These are phyloP conservation scores for Monodelphis domestica DNA, from an alignment of 2,797 vertebrate genomes.

Conservation along the genomic window DNA sequence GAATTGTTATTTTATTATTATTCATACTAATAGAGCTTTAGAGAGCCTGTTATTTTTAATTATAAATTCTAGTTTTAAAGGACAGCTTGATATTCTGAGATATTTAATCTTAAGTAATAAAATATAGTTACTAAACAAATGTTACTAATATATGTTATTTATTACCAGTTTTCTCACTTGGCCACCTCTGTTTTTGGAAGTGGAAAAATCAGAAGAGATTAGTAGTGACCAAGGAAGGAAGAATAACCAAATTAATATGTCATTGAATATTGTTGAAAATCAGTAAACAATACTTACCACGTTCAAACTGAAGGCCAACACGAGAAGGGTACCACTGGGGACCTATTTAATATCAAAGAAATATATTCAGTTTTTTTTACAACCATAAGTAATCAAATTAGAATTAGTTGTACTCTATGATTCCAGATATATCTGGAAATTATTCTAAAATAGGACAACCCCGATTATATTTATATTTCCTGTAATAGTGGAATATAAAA, in stretches of 20 bases:
- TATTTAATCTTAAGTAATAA: neutral
- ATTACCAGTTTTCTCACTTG: neutral
- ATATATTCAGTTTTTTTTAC: slow-evolving; percentile 49
- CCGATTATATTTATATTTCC: neutral
- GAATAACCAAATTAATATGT: neutral
- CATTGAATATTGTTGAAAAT: neutral
- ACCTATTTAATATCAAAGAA: slow-evolving; percentile 79
- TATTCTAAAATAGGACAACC: neutral
- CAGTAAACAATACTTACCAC: slow-evolving; percentile 81
- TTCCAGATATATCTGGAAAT: too few species aligned
- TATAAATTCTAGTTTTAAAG: neutral
- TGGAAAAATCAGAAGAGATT: neutral
- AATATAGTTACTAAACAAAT: neutral
- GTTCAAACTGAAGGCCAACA: slow-evolving; percentile 84
- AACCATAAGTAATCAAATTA: neutral
- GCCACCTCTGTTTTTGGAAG: neutral
- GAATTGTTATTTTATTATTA: neutral
- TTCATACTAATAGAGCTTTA: neutral
- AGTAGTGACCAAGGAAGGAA: neutral
- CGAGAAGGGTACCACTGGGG: slow-evolving; percentile 86
- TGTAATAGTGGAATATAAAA: neutral
- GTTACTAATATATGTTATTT: neutral
- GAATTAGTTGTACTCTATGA: neutral
- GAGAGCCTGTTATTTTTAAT: neutral
- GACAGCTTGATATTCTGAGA: slow-evolving; percentile 13